phyloP scores from a whole-genome alignment of 2,797 vertebrate species.

The Rhinophrynus dorsalis region DNA sequence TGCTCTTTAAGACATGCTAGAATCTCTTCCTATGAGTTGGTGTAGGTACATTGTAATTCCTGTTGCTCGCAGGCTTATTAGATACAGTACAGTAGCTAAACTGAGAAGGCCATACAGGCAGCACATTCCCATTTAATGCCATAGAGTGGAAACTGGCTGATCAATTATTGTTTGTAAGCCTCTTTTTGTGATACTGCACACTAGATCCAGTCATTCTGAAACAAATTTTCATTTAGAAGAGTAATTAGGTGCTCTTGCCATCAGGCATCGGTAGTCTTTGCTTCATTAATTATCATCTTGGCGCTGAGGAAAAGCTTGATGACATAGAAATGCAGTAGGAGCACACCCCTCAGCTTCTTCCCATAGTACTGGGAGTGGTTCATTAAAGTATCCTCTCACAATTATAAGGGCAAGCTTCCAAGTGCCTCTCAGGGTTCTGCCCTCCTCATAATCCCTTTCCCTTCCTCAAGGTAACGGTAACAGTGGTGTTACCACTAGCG shows the following conservation, averaged over 20 bases:
- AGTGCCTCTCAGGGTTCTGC: conserved; percentile 51
- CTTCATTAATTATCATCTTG: conserved; percentile 64
- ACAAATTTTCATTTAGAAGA: conserved; percentile 56
- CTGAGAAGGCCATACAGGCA: conserved; percentile 41
- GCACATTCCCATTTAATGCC: conserved; percentile 33
- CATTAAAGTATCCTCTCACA: conserved; percentile 55
- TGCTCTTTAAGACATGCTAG: not conserved
- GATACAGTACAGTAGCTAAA: conserved; percentile 45
- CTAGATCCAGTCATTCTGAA: conserved; percentile 55
- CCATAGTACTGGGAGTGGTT: conserved; percentile 47
- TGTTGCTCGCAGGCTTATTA: conserved; percentile 43
- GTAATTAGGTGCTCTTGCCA: conserved; percentile 56
- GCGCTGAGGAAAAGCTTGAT: conserved; percentile 51
- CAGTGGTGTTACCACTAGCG: conserved; percentile 18
- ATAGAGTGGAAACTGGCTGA: conserved; percentile 42
- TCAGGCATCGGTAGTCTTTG: conserved; percentile 54
- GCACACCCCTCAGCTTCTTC: conserved; percentile 48
- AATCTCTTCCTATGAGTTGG: not conserved
- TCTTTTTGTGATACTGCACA: conserved; percentile 53
- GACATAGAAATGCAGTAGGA: conserved; percentile 53
- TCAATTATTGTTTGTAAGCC: conserved; percentile 48
- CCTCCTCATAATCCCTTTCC: conserved; percentile 56
- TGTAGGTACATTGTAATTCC: conserved; percentile 26
- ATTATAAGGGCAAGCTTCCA: conserved; percentile 58
- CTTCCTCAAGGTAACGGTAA: conserved; percentile 55